These are phyloP conservation scores for Lathamus discolor DNA, from an alignment of 2,113 vertebrate genomes.

Conservation along the genomic window DNA sequence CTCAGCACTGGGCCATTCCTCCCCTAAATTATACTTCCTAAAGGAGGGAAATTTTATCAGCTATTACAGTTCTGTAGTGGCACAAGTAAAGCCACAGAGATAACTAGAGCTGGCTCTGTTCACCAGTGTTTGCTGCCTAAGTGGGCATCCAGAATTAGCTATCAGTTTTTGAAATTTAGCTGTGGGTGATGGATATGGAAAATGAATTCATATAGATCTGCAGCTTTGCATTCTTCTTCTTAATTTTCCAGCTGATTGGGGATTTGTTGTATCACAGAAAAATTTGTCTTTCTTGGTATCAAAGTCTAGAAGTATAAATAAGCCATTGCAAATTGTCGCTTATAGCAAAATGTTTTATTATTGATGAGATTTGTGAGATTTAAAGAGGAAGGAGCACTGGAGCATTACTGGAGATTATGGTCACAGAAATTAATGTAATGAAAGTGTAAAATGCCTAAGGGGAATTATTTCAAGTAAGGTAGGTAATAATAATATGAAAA, in stretches of 20 bases:
- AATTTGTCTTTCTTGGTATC: neutral
- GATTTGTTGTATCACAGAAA: neutral
- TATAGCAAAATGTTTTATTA: neutral
- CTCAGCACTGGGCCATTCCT: neutral
- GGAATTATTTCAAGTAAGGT: neutral
- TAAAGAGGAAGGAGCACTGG: neutral
- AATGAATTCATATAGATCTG: neutral
- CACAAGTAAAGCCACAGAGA: neutral
- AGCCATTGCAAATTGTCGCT: neutral
- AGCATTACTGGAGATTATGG: neutral
- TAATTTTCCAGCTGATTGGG: neutral
- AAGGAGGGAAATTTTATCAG: neutral
- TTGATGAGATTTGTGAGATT: neutral
- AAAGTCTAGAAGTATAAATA: neutral
- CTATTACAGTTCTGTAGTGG: neutral
- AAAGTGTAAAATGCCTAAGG: neutral
- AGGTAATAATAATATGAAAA: neutral
- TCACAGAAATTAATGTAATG: neutral
- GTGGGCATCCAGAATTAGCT: neutral
- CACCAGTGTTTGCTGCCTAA: neutral
- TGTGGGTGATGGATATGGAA: neutral
- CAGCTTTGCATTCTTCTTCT: neutral
- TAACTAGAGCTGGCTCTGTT: neutral
- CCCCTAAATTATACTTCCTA: neutral
- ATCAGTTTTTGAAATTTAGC: neutral